These are phyloP conservation scores for Gasterosteus nipponicus DNA, from an alignment of 2,113 vertebrate genomes.

Conservation along the genomic window DNA sequence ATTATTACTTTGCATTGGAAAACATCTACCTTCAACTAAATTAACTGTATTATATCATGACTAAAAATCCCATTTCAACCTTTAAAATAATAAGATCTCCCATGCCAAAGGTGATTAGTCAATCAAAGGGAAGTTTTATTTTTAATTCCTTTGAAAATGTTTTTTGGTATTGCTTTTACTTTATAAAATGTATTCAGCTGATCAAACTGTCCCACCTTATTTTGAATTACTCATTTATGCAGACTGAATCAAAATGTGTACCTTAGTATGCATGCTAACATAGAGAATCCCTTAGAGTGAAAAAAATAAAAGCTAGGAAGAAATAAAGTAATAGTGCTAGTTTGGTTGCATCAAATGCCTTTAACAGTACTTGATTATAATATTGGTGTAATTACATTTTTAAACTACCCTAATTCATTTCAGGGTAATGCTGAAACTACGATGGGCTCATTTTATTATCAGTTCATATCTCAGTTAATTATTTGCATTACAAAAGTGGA, in stretches of 20 bases:
- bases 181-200: neutral
- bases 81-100: too few relatives aligned
- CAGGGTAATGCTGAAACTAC: neutral
- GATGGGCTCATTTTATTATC: neutral
- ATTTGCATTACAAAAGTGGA: slow-evolving; percentile 3
- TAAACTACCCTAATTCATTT: neutral
- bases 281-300: neutral
- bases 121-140: neutral
- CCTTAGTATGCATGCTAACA: neutral
- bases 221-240: neutral
- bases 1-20: slow-evolving; percentile 28
- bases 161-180: neutral
- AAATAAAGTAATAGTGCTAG: neutral
- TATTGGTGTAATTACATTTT: neutral
- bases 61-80: neutral
- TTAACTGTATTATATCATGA: too few relatives aligned
- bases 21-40: slow-evolving; percentile 1
- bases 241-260: neutral
- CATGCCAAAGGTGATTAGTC: neutral
- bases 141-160: neutral
- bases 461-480: neutral
- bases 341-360: neutral
- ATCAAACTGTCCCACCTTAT: neutral
- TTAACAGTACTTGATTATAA: neutral
- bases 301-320: neutral